Evolutionary conservation across 2,888 invertebrate genomes (phyloP).

Genomic region (Himalopsyche kuldschensis): DNA sequence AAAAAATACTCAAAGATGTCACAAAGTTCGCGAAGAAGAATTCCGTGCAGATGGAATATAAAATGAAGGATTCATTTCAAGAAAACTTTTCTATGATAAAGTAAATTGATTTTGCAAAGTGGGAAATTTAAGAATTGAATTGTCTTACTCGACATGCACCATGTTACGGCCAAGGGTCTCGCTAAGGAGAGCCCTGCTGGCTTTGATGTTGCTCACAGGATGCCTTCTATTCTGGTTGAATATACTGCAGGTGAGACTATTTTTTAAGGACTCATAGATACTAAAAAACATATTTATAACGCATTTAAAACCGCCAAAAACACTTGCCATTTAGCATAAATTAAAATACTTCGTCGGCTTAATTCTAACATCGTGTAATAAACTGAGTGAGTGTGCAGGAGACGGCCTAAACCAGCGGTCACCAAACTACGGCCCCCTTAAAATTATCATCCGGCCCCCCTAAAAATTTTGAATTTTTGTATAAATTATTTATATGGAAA

Average conservation of each 20-base stretch:
- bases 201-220: slow-evolving; percentile 56
- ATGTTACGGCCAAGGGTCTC: slow-evolving; percentile 55
- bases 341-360: too few relatives aligned
- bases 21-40: neutral
- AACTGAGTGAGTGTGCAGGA: too few relatives aligned
- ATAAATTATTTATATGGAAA: too few relatives aligned
- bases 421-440: too few relatives aligned
- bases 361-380: too few relatives aligned
- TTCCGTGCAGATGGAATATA: neutral
- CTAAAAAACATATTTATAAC: too few relatives aligned
- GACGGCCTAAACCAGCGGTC: too few relatives aligned
- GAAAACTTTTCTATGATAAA: neutral
- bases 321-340: too few relatives aligned
- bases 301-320: too few relatives aligned
- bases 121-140: neutral
- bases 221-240: slow-evolving; percentile 44
- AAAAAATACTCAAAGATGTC: too few relatives aligned
- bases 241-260: slow-evolving; percentile 31
- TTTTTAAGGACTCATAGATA: neutral
- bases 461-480: too few relatives aligned
- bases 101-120: neutral
- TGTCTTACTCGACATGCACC: slow-evolving; percentile 41
- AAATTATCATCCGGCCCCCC: too few relatives aligned
- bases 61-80: neutral
- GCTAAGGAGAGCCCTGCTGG: slow-evolving; percentile 57